Base-by-base conservation (phyloP, 1,140 invertebrate genomes). In the Pomacea maculata region DNA sequence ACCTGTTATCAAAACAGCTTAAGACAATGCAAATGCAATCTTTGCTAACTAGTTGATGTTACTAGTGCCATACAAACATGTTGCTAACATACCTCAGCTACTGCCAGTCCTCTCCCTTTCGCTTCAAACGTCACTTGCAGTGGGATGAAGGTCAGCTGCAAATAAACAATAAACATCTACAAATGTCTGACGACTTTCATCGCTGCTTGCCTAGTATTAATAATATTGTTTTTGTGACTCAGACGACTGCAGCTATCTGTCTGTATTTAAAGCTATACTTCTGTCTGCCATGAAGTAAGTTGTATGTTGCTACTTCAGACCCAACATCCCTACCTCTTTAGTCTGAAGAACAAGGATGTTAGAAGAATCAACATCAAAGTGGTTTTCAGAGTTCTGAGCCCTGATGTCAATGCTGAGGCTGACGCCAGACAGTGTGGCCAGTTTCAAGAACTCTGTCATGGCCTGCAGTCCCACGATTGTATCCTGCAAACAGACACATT, bases 341-440 rank as follows among this genome's bases (percentile, higher is more conserved):
- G 68, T 81, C 73, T 85, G 84, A 12, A 83, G 76, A n/a, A 87
- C 73, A 17, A 87, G 80, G n/a, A 63, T 55, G 75, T 87, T 87
- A 57, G 45, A 55, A 15, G 75, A 34, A n/a, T 82, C 81, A 55
- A 86, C 67, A 21, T 70, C 29, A 78, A 87, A 86, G 19, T 54
- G 67, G 21, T 71, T 54, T 0, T 52, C 64, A 67, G 65, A 52
- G 78, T 63, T 64, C 21, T 68, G 45, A 21, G 67, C 83, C 10
- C n/a, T 34, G 21, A 81, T 68, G 21, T 75, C 65, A 21, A 81
- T 52, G 25, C 76, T 73, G 54, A 81, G 73, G 73, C 63, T 52
- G 29, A 75, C 77, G 10, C 64, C 70, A 6, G 67, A 15, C 21
- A 73, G 72, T 19, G 65, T 75, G 1, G 73, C 75, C 29, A 70